These are phyloP conservation scores for Tachina fera DNA, from an alignment of 2,888 invertebrate genomes.

Conservation along the genomic window DNA sequence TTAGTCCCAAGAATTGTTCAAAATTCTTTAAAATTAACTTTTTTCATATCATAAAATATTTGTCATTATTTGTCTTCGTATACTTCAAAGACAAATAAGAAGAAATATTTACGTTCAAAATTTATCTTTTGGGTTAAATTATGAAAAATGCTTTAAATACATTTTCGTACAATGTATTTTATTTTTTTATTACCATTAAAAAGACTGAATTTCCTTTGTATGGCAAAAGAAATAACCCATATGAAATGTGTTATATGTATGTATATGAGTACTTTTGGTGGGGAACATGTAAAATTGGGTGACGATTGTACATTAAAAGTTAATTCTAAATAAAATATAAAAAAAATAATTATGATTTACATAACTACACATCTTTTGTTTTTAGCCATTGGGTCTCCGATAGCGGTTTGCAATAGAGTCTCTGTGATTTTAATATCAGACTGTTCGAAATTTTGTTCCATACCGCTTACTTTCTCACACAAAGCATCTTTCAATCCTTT, in stretches of 20 bases:
- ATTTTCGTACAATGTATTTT: slow-evolving; percentile 64
- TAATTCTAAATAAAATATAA: slow-evolving; percentile 51
- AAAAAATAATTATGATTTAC: slow-evolving; percentile 67
- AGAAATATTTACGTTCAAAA: slow-evolving; percentile 45
- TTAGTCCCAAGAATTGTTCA: background rate
- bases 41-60: slow-evolving; percentile 42
- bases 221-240: slow-evolving; percentile 20
- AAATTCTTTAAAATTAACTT: slow-evolving; percentile 47
- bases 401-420: slow-evolving; percentile 73
- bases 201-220: slow-evolving; percentile 20
- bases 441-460: slow-evolving; percentile 37
- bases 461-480: slow-evolving; percentile 29
- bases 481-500: slow-evolving; percentile 47
- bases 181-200: slow-evolving; percentile 7
- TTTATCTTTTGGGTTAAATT: background rate
- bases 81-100: slow-evolving; percentile 34
- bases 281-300: slow-evolving; percentile 22
- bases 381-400: slow-evolving; percentile 70
- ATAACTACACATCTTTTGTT: slow-evolving; percentile 74
- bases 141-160: background rate
- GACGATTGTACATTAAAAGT: slow-evolving; percentile 52
- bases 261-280: background rate
- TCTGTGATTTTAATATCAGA: slow-evolving; percentile 71
- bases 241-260: background rate
- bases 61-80: slow-evolving; percentile 43